A percentile compares a stretch with the other conserved stretches of the same genome.
phyloP scores from a whole-genome alignment of 2,113 vertebrate genomes.

The Artemisiospiza belli region DNA sequence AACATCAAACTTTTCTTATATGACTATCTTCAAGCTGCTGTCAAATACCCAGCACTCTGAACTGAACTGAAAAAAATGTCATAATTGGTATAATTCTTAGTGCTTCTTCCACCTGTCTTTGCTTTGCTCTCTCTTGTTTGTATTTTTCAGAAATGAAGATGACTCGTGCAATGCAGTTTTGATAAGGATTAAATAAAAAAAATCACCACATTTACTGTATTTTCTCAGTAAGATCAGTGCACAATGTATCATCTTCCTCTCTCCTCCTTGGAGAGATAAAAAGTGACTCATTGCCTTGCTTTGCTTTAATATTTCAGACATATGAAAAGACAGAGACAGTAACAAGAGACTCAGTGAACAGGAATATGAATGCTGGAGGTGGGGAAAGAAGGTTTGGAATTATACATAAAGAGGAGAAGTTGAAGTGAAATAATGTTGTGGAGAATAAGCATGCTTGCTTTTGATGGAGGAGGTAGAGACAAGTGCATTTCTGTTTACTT shows the following conservation, averaged over 20 bases:
- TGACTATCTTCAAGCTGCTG: neutral
- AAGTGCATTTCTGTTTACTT: constrained; percentile 39
- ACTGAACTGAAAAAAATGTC: neutral
- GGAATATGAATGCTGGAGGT: neutral
- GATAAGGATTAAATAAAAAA: constrained; percentile 50
- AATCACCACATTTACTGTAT: neutral
- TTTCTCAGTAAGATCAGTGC: constrained; percentile 39
- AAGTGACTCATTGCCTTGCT: constrained; percentile 38
- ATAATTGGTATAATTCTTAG: neutral
- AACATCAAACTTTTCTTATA: neutral
- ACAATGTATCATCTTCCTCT: constrained; percentile 57
- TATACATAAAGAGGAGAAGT: neutral
- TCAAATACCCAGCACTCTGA: neutral
- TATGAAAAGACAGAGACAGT: constrained; percentile 23
- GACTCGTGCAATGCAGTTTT: neutral
- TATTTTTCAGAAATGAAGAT: neutral
- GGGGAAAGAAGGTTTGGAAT: neutral
- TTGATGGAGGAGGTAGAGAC: neutral
- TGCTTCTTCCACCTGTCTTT: neutral
- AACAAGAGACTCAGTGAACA: constrained; percentile 30
- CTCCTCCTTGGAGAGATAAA: constrained; percentile 52
- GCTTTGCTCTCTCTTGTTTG: neutral
- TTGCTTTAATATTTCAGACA: constrained; percentile 61
- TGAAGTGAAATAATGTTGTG: constrained; percentile 8
- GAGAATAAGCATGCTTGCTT: neutral